A percentile compares a stretch with the other conserved stretches of the same genome.
These are phyloP conservation scores for Lordiphosa stackelbergi DNA, from an alignment of 1,140 invertebrate species.

Conservation along the genomic window DNA sequence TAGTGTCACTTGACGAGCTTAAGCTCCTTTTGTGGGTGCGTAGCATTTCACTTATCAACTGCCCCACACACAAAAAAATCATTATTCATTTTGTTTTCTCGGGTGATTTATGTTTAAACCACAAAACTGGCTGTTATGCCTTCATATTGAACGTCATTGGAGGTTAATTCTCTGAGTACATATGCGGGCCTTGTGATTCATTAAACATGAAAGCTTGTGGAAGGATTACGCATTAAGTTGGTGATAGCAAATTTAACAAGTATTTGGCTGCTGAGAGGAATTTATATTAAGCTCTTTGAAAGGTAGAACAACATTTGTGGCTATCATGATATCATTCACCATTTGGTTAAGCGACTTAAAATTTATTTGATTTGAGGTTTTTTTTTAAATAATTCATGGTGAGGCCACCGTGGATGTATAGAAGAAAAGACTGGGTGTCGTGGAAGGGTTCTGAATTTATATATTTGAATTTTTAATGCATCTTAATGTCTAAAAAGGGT, in stretches of 20 bases:
- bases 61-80: conserved; percentile 21
- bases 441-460: no score
- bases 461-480: no score
- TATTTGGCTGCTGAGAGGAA: background rate
- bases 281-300: background rate
- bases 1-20: conserved; percentile 65
- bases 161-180: background rate
- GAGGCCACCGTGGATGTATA: no score
- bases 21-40: conserved; percentile 25
- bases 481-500: no score
- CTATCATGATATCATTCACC: no score
- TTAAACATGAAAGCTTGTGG: background rate
- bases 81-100: conserved; percentile 40
- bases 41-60: conserved; percentile 40
- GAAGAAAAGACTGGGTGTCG: no score
- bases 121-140: conserved; percentile 35
- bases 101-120: conserved; percentile 19
- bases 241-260: no score
- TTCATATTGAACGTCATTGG: conserved; percentile 19
- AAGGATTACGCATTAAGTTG: background rate
- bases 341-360: no score
- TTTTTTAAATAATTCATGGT: no score
- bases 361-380: no score
- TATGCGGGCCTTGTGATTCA: conserved; percentile 5
- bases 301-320: no score